These are phyloP conservation scores for Eurosta solidaginis DNA, from an alignment of 1,140 invertebrate species.

Conservation along the genomic window DNA sequence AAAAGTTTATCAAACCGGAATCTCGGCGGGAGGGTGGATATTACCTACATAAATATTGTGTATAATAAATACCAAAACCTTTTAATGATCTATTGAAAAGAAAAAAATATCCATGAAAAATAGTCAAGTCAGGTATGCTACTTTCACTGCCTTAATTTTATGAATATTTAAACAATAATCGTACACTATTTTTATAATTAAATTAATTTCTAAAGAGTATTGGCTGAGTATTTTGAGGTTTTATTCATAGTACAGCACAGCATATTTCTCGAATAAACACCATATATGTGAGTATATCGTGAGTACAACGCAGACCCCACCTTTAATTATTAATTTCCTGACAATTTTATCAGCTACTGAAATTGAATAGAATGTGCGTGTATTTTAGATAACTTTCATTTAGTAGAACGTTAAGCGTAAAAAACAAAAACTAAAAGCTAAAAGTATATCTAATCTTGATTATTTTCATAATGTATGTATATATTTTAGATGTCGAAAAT, in stretches of 20 bases:
- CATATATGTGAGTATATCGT: neutral
- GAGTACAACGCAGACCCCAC: no score
- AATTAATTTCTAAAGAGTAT: neutral
- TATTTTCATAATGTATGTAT: neutral
- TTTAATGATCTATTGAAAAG: neutral
- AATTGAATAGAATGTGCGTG: neutral
- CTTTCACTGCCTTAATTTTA: no score
- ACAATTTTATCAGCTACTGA: neutral
- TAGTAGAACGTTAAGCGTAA: no score
- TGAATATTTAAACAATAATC: no score
- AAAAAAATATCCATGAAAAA: no score
- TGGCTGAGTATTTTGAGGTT: neutral
- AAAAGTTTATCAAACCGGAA: neutral
- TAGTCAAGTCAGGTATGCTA: no score
- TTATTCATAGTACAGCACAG: neutral
- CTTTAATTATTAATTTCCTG: neutral
- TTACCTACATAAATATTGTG: no score
- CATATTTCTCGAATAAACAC: neutral
- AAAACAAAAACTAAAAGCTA: no score
- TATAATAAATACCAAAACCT: neutral
- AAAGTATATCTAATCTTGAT: no score
- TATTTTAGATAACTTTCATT: no score
- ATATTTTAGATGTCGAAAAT: neutral
- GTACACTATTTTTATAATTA: no score
- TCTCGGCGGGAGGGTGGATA: conserved; percentile 4